phyloP scores from a whole-genome alignment of 2,797 vertebrate genomes.

The Gymnodraco acuticeps region DNA sequence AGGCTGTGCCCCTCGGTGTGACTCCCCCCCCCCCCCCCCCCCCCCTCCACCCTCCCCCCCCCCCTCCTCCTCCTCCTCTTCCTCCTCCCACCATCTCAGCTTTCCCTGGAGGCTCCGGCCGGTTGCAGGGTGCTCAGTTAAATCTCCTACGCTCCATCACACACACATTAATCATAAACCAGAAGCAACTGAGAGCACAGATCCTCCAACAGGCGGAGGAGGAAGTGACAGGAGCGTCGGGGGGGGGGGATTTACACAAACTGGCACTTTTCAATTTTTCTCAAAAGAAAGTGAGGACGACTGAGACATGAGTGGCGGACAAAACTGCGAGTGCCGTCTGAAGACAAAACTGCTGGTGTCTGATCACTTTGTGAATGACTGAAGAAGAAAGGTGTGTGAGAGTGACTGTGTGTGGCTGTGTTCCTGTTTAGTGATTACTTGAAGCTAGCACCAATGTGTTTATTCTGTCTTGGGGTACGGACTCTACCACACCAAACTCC shows the following conservation, averaged over 20 bases:
- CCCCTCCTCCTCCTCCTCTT: conserved; percentile 12
- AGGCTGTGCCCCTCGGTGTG: conserved; percentile 64
- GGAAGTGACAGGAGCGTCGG: conserved; percentile 8
- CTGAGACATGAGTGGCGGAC: conserved; percentile 24
- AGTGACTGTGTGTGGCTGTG: conserved; percentile 44
- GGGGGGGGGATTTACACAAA: conserved; percentile 51
- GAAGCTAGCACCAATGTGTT: conserved; percentile 37
- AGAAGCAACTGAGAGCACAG: conserved; percentile 53
- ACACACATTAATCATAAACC: conserved; percentile 51
- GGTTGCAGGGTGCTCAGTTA: conserved; percentile 44
- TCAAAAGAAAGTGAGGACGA: conserved; percentile 45
- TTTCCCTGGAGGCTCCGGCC: conserved; percentile 62
- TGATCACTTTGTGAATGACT: conserved; percentile 53
- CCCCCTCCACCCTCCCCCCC: conserved; percentile 40
- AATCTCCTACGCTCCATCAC: conserved; percentile 53
- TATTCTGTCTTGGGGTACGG: not conserved
- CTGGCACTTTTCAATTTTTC: conserved; percentile 73
- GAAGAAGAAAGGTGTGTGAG: conserved; percentile 50
- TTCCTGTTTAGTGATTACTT: conserved; percentile 46
- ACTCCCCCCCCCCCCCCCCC: conserved; percentile 45
- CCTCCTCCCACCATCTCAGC: conserved; percentile 62
- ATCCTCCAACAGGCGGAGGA: conserved; percentile 29
- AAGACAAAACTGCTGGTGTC: conserved; percentile 58
- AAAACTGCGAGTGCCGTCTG: conserved; percentile 23
- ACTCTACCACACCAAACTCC: conserved; percentile 33